Percentiles rank a stretch among this genome's conserved stretches.
Evolutionary conservation across 2,888 invertebrate species (phyloP).

Genomic region (Mesorhabditis spiculigera): DNA sequence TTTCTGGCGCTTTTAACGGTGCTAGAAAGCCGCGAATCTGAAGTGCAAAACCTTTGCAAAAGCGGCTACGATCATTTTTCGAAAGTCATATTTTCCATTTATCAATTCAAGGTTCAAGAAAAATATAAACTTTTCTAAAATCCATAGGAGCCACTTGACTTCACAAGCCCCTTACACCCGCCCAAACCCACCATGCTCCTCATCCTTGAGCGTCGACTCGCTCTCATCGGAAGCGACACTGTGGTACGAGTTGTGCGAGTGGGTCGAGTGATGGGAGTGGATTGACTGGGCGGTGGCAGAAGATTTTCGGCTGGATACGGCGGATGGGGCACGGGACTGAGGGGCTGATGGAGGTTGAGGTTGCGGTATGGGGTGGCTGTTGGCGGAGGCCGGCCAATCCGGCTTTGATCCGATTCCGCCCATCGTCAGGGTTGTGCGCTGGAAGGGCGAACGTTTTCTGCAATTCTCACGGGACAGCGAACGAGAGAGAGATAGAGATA

Average conservation of each 20-base stretch:
- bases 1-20: too few species aligned
- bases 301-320: too few species aligned
- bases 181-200: background rate
- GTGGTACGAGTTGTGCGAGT: conserved; percentile 1
- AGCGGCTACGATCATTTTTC: too few species aligned
- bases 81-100: too few species aligned
- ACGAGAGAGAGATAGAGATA: too few species aligned
- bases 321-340: background rate
- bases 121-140: background rate
- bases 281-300: background rate
- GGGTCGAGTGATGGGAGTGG: background rate
- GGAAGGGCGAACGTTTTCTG: background rate
- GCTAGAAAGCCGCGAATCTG: too few species aligned
- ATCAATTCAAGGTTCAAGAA: too few species aligned
- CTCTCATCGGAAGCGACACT: background rate
- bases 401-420: conserved; percentile 5
- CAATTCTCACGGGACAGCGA: too few species aligned
- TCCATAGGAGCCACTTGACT: background rate
- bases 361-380: background rate
- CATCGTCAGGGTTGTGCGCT: background rate
- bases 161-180: background rate
- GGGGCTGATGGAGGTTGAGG: background rate
- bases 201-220: background rate
- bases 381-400: background rate
- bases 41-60: too few species aligned